Evolutionary conservation across 2,888 invertebrate species (phyloP), one percentile per base, ranked within the genome.

Genomic region (Pediacus dermestoides): DNA sequence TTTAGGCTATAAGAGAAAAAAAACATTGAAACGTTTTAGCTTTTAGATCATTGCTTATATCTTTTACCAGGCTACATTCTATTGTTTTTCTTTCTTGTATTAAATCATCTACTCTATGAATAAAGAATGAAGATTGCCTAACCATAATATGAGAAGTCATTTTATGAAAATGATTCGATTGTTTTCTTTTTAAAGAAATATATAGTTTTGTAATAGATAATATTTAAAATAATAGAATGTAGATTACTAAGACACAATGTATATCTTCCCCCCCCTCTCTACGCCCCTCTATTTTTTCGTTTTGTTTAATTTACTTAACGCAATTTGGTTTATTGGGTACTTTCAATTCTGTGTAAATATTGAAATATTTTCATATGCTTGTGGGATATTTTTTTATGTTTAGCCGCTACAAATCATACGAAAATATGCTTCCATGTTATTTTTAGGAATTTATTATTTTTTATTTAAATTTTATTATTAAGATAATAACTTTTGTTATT

Each of bases 401-500:
- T 55, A 57, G 56, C 58, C 50, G 58, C 61, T 61, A 60, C 56
- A 58, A 61, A 55, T 58, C 59, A 60, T 60, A 58, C 60, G 56
- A 44, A 51, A 58, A 43, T n/a, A n/a, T 36, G 46, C 46, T 46
- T 46, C 43, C 41, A 44, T 61, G 58, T 46, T 43, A 30, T 52
- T 63, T 61, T 57, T 63, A 61, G 56, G 58, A 57, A 36, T 45
- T 44, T 51, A 52, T 55, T 56, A 51, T 64, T 64, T 63, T 64
- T 61, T 62, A 62, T 63, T 63, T 64, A 64, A 64, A 62, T 66
- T 63, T 66, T 67, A 64, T 23, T 9, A 65, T 58, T 63, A 63
- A 64, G 65, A 62, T 56, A 60, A 66, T 64, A 61, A 66, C 65
- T 68, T 68, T 67, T 68, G 67, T 68, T 68, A 67, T 67, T 65